A percentile compares a stretch with the other conserved stretches of the same genome.
These are phyloP conservation scores for Eilema sororculum DNA, from an alignment of 2,888 invertebrate genomes.

Conservation along the genomic window DNA sequence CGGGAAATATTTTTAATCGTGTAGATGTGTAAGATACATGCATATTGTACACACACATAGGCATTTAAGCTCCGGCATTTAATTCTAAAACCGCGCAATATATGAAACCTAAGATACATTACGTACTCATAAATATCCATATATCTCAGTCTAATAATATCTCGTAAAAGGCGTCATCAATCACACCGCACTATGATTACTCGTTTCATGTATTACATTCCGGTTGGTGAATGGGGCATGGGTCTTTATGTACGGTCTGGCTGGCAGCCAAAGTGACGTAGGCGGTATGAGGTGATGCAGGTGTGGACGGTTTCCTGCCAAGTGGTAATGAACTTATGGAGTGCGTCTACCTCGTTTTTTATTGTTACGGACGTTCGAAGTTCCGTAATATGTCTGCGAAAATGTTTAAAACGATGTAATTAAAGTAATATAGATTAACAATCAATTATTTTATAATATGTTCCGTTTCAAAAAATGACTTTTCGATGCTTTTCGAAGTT, in stretches of 20 bases:
- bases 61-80: background rate
- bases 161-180: conserved; percentile 42
- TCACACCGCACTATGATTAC: conserved; percentile 43
- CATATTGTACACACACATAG: background rate
- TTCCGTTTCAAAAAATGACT: too few relatives aligned
- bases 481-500: too few relatives aligned
- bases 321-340: conserved; percentile 81
- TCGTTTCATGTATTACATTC: conserved; percentile 34
- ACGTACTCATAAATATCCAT: conserved; percentile 20
- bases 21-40: background rate
- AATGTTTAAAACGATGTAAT: background rate
- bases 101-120: conserved; percentile 20
- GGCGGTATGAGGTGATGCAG: conserved; percentile 67
- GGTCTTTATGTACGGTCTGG: conserved; percentile 61
- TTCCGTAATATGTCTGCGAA: conserved; percentile 17
- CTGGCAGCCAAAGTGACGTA: conserved; percentile 61
- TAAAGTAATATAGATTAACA: too few relatives aligned
- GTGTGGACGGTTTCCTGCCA: conserved; percentile 70
- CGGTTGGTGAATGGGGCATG: conserved; percentile 54
- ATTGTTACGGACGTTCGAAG: conserved; percentile 28
- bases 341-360: conserved; percentile 58
- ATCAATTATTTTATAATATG: too few relatives aligned
- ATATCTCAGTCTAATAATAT: conserved; percentile 28
- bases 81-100: conserved; percentile 10
- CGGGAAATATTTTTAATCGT: too few relatives aligned